Conservation (phyloP, 2,113 vertebrate genomes). For the Seriola dumerili region DNA sequence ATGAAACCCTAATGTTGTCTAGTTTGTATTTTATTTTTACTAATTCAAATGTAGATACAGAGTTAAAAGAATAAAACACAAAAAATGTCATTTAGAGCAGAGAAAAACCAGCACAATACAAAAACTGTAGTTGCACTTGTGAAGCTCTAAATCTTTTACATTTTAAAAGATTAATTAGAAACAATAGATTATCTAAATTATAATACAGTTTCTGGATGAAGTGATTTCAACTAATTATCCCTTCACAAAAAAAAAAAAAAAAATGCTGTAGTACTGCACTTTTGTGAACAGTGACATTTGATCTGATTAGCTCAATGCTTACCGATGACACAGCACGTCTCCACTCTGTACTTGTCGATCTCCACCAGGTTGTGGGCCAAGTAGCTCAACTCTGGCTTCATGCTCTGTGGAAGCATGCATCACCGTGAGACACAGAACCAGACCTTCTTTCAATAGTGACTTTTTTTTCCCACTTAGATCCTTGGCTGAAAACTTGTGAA, state of each 20-base stretch:
- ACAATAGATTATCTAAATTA: neutral
- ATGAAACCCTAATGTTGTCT: neutral
- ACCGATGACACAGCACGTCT: conserved; percentile 99
- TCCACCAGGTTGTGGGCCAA: conserved; percentile 98
- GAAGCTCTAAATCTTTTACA: neutral
- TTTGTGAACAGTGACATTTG: neutral
- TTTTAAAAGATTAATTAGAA: neutral
- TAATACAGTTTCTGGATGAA: neutral
- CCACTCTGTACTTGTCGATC: conserved; percentile 99
- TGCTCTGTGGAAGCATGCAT: conserved; percentile 86
- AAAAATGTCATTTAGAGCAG: neutral
- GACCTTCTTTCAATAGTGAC: neutral
- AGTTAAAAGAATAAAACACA: neutral
- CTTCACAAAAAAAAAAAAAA: neutral
- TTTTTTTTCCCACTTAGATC: neutral
- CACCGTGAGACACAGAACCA: conserved; percentile 6
- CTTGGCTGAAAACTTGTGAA: neutral
- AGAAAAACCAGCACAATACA: neutral
- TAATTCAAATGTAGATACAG: neutral
- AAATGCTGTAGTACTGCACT: neutral
- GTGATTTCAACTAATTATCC: neutral
- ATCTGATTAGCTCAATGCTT: conserved; percentile 55
- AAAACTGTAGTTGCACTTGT: neutral
- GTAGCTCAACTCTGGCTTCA: conserved; percentile 98
- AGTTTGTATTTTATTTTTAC: neutral